phyloP scores from a whole-genome alignment of 35 echinoderm and acorn worm genomes.

The Heliocidaris erythrogramma region DNA sequence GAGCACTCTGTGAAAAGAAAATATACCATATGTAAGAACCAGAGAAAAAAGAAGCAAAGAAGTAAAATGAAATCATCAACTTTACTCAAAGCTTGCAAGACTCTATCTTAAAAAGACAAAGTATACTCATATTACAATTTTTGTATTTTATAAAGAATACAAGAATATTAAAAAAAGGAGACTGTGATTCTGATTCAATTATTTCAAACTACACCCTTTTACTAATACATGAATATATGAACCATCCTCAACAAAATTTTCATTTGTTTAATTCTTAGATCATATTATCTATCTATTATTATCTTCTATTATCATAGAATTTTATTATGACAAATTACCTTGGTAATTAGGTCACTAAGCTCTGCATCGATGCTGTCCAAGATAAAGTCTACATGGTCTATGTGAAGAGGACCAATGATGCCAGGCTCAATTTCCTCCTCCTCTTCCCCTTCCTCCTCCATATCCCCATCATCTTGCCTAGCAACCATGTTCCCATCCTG shows the following conservation, averaged over 20 bases:
- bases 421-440: conserved; percentile 34
- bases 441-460: conserved; percentile 32
- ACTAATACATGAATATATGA: neutral
- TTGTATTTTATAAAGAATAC: too few relatives aligned
- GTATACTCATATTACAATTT: too few relatives aligned
- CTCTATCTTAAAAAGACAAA: too few relatives aligned
- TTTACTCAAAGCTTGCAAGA: too few relatives aligned
- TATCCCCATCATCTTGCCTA: conserved; percentile 22
- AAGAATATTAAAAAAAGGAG: too few relatives aligned
- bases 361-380: conserved; percentile 92
- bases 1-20: conserved; percentile 14
- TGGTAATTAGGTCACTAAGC: conserved; percentile 78
- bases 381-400: conserved; percentile 91
- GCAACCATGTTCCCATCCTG: conserved; percentile 20
- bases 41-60: neutral
- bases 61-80: too few relatives aligned
- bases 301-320: neutral
- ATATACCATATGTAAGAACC: neutral
- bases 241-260: neutral
- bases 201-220: too few relatives aligned
- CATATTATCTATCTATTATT: too few relatives aligned
- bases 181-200: too few relatives aligned
- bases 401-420: conserved; percentile 52
- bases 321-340: conserved; percentile 42
- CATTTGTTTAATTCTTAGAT: neutral